Conservation (phyloP, 1,140 invertebrate species). For the Cryptotermes secundus region DNA sequence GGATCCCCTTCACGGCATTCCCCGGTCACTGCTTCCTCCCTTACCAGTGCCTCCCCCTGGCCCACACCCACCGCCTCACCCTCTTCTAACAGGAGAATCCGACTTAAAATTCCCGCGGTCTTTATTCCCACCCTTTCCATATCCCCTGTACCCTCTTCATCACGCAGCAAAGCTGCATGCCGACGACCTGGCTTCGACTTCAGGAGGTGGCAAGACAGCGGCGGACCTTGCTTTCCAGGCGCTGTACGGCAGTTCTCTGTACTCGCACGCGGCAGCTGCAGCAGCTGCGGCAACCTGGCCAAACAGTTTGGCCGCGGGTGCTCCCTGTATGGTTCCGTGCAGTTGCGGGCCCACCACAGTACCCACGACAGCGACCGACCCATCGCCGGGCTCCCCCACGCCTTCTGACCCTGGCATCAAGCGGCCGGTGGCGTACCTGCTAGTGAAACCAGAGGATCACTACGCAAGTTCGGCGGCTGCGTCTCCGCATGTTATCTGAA, state of each 20-base stretch:
- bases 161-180: conserved; percentile 58
- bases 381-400: background rate
- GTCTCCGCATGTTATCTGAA: conserved; percentile 75
- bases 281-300: background rate
- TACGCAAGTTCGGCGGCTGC: conserved; percentile 32
- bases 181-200: background rate
- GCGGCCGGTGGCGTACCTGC: conserved; percentile 41
- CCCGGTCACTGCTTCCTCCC: conserved; percentile 42
- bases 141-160: conserved; percentile 61
- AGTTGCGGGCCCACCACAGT: conserved; percentile 40
- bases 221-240: conserved; percentile 64
- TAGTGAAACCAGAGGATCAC: conserved; percentile 37
- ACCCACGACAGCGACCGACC: conserved; percentile 27
- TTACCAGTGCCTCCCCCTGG: conserved; percentile 41
- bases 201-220: conserved; percentile 49
- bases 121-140: conserved; percentile 68
- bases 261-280: conserved; percentile 35
- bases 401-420: conserved; percentile 34
- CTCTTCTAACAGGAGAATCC: conserved; percentile 49
- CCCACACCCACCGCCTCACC: conserved; percentile 38
- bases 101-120: conserved; percentile 65
- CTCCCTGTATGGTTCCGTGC: conserved; percentile 41
- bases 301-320: background rate
- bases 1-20: conserved; percentile 36
- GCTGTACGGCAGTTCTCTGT: conserved; percentile 42